Conservation (phyloP, 2,113 vertebrate species). For the Archilochus colubris region DNA sequence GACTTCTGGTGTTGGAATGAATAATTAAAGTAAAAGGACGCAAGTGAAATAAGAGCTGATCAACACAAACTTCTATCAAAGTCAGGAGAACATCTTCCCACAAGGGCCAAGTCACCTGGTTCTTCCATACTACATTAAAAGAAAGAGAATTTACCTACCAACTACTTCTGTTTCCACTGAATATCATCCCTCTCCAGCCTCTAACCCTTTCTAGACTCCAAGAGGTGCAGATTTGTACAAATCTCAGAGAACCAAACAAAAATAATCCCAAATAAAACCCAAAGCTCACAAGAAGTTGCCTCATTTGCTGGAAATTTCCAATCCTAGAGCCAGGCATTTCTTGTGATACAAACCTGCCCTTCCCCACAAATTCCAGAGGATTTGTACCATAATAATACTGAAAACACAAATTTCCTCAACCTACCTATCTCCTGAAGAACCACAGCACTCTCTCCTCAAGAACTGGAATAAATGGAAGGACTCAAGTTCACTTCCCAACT, state of each 20-base stretch:
- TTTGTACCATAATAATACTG: not conserved
- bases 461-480: not conserved
- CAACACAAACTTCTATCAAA: not conserved
- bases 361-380: accelerated
- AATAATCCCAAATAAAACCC: not conserved
- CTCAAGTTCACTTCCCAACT: not conserved
- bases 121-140: not conserved
- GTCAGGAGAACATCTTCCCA: not conserved
- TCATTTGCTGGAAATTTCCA: not conserved
- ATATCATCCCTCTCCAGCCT: not conserved
- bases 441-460: not conserved
- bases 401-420: not conserved
- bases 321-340: not conserved
- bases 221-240: not conserved
- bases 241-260: not conserved
- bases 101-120: not conserved
- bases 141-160: not conserved
- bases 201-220: not conserved
- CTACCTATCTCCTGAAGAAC: not conserved
- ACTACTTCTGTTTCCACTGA: not conserved
- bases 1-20: not conserved
- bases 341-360: not conserved
- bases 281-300: not conserved
- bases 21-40: conserved; percentile 41
- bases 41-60: conserved; percentile 11